These are phyloP conservation scores for Aradus depressus DNA, from an alignment of 2,888 invertebrate genomes.

Conservation along the genomic window DNA sequence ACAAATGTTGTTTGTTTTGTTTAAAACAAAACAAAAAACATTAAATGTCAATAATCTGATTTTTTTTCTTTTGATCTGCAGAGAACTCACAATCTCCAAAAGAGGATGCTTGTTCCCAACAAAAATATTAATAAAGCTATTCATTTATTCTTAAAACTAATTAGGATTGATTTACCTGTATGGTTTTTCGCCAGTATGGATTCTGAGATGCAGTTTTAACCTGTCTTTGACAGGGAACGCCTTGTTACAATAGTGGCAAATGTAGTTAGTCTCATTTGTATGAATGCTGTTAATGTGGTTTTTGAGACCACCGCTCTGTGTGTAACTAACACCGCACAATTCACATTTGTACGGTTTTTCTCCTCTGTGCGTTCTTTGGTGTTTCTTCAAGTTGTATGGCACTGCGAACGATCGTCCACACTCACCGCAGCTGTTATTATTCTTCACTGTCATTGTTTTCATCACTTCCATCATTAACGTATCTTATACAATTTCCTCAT, in stretches of 20 bases:
- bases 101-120: too few species aligned
- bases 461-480: slow-evolving; percentile 14
- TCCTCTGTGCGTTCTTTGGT: slow-evolving; percentile 53
- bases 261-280: slow-evolving; percentile 41
- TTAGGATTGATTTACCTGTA: slow-evolving; percentile 42
- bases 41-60: too few species aligned
- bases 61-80: too few species aligned
- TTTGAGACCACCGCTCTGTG: slow-evolving; percentile 51
- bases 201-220: slow-evolving; percentile 57
- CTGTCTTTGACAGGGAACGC: slow-evolving; percentile 66
- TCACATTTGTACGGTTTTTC: slow-evolving; percentile 51
- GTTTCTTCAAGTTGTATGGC: slow-evolving; percentile 54
- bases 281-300: slow-evolving; percentile 51
- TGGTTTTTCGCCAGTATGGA: slow-evolving; percentile 60
- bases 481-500: too few species aligned
- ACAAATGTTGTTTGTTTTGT: too few species aligned
- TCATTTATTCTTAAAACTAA: too few species aligned
- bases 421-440: slow-evolving; percentile 44
- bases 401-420: slow-evolving; percentile 53
- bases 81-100: too few species aligned
- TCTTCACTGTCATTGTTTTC: slow-evolving; percentile 11
- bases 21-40: too few species aligned
- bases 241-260: slow-evolving; percentile 64
- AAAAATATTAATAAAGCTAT: too few species aligned
- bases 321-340: slow-evolving; percentile 51